Percentiles rank a stretch among this genome's conserved stretches.
Conservation (phyloP, 1,140 invertebrate species). For the Planococcus citri region DNA sequence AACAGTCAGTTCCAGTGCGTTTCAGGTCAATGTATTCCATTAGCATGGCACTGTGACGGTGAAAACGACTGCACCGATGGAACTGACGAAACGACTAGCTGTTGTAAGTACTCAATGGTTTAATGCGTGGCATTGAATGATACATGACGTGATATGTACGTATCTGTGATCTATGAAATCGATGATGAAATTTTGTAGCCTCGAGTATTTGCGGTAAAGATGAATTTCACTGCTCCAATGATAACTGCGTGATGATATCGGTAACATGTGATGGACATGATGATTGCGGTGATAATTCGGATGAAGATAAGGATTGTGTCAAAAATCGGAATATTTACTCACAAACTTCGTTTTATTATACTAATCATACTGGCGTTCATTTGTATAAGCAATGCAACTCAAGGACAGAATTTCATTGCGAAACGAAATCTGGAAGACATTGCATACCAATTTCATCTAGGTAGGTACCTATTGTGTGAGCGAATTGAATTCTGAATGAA, state of each 20-base stretch:
- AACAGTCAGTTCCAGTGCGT: conserved; percentile 37
- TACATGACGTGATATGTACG: not conserved
- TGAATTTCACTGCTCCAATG: conserved; percentile 31
- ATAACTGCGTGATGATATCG: conserved; percentile 44
- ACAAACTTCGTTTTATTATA: not conserved
- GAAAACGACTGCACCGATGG: conserved; percentile 40
- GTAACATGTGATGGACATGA: conserved; percentile 50
- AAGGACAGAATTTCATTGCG: not conserved
- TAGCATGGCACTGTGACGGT: conserved; percentile 36
- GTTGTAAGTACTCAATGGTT: conserved; percentile 26
- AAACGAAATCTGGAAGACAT: not conserved
- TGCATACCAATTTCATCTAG: not conserved
- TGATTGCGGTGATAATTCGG: conserved; percentile 52
- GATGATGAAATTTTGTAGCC: not conserved
- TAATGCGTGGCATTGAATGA: not conserved
- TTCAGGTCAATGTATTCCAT: conserved; percentile 44
- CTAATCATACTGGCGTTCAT: not conserved
- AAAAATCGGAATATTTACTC: not conserved
- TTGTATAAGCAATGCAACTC: conserved; percentile 18
- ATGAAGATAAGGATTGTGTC: conserved; percentile 38
- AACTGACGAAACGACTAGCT: conserved; percentile 32
- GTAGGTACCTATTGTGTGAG: not conserved
- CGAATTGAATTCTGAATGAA: not conserved
- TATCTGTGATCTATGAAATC: not conserved
- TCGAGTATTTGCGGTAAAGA: not conserved